These are phyloP conservation scores for Agrotis clavis DNA, from an alignment of 2,888 invertebrate genomes.

Conservation along the genomic window DNA sequence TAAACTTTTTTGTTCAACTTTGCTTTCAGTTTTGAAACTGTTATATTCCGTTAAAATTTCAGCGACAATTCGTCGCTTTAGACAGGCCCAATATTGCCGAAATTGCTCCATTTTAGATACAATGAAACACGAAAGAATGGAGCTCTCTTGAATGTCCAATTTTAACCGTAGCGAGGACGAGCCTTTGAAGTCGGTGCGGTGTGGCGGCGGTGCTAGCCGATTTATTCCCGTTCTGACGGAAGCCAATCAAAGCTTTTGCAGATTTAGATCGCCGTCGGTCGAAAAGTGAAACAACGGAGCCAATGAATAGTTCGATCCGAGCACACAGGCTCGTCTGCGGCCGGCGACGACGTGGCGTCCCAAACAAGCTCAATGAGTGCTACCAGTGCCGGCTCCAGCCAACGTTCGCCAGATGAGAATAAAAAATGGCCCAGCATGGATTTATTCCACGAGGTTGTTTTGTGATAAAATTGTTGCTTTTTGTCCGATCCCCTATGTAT, in stretches of 20 bases:
- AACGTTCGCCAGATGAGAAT: conserved; percentile 38
- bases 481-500: conserved; percentile 7
- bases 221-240: conserved; percentile 77
- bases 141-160: conserved; percentile 74
- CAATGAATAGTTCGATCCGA: conserved; percentile 72
- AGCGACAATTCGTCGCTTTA: conserved; percentile 42
- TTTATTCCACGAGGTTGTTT: conserved; percentile 37
- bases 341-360: conserved; percentile 46
- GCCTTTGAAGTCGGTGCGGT: conserved; percentile 76
- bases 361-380: conserved; percentile 49
- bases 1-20: conserved; percentile 67
- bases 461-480: conserved; percentile 24
- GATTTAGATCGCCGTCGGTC: conserved; percentile 79
- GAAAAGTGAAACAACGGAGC: conserved; percentile 79
- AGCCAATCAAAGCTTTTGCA: conserved; percentile 85
- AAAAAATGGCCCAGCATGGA: conserved; percentile 43
- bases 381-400: conserved; percentile 12
- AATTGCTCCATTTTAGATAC: conserved; percentile 58
- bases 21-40: conserved; percentile 62
- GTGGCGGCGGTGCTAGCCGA: conserved; percentile 73
- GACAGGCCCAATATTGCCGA: conserved; percentile 46
- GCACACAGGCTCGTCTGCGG: conserved; percentile 47
- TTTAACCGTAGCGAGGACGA: conserved; percentile 72
- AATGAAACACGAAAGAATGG: conserved; percentile 62
- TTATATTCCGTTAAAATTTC: conserved; percentile 64